These are phyloP conservation scores for Phenacoccus solenopsis DNA, from an alignment of 1,140 invertebrate genomes.

Conservation along the genomic window DNA sequence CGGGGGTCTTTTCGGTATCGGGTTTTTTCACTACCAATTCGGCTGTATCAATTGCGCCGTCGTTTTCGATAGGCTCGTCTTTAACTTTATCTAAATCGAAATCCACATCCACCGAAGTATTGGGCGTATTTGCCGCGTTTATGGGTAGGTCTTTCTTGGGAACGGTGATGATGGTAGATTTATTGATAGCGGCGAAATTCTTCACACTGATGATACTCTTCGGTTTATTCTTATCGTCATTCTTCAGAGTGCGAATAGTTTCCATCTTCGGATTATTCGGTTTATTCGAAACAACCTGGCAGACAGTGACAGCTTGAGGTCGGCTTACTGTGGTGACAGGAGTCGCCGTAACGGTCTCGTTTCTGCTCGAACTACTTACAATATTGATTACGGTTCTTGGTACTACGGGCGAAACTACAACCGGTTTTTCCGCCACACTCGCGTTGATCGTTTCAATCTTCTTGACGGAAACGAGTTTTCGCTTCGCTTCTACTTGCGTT, in stretches of 20 bases:
- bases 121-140: not conserved
- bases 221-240: not conserved
- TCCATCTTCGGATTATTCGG: too few species aligned
- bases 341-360: too few species aligned
- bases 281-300: too few species aligned
- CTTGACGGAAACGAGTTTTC: not conserved
- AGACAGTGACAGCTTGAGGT: too few species aligned
- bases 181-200: not conserved
- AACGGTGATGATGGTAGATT: too few species aligned
- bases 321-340: too few species aligned
- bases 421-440: not conserved
- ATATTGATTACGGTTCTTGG: too few species aligned
- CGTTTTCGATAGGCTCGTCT: not conserved
- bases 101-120: not conserved
- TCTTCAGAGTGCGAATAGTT: too few species aligned
- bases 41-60: not conserved
- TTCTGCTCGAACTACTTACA: too few species aligned
- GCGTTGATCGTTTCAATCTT: not conserved
- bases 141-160: not conserved
- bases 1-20: not conserved
- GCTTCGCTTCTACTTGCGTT: not conserved
- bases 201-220: not conserved
- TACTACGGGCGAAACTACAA: not conserved
- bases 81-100: not conserved
- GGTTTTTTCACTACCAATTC: not conserved